phyloP scores from a whole-genome alignment of 2,113 vertebrate species.

The Lophotis ruficrista region DNA sequence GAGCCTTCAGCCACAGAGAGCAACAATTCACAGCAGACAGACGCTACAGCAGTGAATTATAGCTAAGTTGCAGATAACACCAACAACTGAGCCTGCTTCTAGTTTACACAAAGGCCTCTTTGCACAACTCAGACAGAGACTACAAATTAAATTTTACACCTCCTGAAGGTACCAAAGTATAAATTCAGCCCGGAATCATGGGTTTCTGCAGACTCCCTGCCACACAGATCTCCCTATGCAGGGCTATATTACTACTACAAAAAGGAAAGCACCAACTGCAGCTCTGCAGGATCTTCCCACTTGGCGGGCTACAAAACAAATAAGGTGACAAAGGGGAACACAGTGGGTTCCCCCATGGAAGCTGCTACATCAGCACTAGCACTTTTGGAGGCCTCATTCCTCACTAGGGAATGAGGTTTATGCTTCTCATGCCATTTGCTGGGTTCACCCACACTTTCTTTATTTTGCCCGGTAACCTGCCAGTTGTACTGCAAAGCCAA shows the following conservation, averaged over 20 bases:
- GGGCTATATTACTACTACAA: neutral
- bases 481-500: neutral
- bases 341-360: neutral
- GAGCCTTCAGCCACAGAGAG: neutral
- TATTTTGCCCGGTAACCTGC: neutral
- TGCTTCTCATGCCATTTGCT: neutral
- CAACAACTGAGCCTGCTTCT: neutral
- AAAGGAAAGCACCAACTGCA: neutral
- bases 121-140: neutral
- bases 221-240: neutral
- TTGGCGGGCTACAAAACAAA: constrained; percentile 2
- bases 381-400: neutral
- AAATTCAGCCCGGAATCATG: neutral
- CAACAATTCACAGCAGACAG: neutral
- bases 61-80: neutral
- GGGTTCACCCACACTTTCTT: neutral
- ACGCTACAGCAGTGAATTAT: neutral
- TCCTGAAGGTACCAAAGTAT: neutral
- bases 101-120: neutral
- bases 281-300: neutral
- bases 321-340: neutral
- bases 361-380: neutral
- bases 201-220: neutral
- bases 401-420: neutral
- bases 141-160: neutral